Evolutionary conservation across 2,888 invertebrate genomes (phyloP).

Genomic region (Pocota personata): DNA sequence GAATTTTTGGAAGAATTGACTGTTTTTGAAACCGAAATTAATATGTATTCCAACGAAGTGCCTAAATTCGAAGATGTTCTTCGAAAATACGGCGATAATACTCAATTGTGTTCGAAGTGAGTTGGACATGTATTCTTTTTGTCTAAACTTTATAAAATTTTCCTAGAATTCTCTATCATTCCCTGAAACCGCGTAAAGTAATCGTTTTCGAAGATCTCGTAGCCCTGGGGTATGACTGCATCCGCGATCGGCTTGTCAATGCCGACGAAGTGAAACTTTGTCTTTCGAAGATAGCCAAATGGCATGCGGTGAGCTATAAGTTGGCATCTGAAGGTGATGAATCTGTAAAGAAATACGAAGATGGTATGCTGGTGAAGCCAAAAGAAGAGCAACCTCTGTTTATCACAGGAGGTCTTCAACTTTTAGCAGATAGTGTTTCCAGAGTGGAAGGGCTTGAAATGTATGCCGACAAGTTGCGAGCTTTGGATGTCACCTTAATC

Average conservation of each 20-base stretch:
- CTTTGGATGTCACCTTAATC: conserved; percentile 10
- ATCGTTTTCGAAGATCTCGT: conserved; percentile 70
- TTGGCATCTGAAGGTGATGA: conserved; percentile 45
- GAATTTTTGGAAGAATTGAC: conserved; percentile 41
- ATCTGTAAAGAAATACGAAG: not conserved
- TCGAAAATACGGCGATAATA: conserved; percentile 62
- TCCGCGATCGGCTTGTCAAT: conserved; percentile 51
- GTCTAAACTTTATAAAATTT: not conserved
- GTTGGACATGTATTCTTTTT: not conserved
- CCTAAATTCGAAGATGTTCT: conserved; percentile 73
- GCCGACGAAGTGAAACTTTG: conserved; percentile 52
- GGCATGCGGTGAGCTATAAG: conserved; percentile 73
- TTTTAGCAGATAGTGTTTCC: not conserved
- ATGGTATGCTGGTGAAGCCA: conserved; percentile 18
- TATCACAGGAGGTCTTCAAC: not conserved
- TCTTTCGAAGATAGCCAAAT: conserved; percentile 67
- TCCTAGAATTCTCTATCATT: conserved; percentile 44
- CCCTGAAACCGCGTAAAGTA: conserved; percentile 36
- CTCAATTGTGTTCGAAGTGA: conserved; percentile 66
- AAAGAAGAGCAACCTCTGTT: conserved; percentile 10
- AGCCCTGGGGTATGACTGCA: conserved; percentile 48
- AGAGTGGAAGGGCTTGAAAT: conserved; percentile 2
- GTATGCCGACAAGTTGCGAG: conserved; percentile 6
- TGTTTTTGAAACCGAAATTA: conserved; percentile 72
- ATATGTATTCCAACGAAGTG: conserved; percentile 66